Conservation (phyloP, 2,797 vertebrate species). For the Mus spretus region DNA sequence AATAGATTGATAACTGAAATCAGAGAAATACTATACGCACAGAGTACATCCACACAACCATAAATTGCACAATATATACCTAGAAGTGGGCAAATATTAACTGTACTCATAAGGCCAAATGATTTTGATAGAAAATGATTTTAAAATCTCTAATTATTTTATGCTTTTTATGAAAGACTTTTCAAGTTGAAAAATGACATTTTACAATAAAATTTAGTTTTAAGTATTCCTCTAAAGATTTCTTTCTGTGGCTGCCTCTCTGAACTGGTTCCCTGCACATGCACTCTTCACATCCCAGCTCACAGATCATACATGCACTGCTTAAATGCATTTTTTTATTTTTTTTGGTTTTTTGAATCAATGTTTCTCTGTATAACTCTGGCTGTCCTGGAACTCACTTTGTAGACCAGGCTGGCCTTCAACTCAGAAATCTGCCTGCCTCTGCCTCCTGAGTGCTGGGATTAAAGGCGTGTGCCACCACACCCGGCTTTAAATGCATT, state of each 20-base stretch:
- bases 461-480: too few relatives aligned
- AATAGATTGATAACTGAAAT: neutral
- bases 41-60: neutral
- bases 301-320: neutral
- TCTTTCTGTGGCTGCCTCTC: neutral
- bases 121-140: neutral
- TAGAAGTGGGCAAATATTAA: neutral
- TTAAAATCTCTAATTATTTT: neutral
- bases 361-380: too few relatives aligned
- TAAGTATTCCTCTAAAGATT: neutral
- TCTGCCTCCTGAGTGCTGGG: too few relatives aligned
- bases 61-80: neutral
- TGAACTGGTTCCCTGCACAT: neutral
- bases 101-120: neutral
- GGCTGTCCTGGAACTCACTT: too few relatives aligned
- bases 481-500: neutral
- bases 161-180: neutral
- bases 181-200: slow-evolving; percentile 14
- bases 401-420: too few relatives aligned
- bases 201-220: neutral
- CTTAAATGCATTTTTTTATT: neutral
- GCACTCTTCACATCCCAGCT: neutral
- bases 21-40: neutral
- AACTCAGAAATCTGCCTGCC: too few relatives aligned
- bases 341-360: too few relatives aligned